Base-by-base conservation (phyloP, 2,888 invertebrate species). In the Glaucopsyche alexis region DNA sequence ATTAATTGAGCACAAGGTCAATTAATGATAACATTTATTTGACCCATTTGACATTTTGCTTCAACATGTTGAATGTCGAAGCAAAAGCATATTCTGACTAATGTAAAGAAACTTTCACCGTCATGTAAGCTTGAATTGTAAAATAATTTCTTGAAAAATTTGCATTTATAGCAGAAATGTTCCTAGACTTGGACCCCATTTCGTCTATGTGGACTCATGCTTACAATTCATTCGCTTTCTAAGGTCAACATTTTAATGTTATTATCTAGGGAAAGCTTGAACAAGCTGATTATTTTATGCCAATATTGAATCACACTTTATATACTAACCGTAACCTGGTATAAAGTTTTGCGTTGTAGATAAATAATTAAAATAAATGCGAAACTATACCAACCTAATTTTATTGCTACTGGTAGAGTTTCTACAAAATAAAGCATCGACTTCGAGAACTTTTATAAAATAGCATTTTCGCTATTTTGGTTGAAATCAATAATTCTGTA, bases 181-280 rank as follows among this genome's bases (percentile, higher is more conserved):
- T 81, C 14, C 11, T 49, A 72, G 77, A 78, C 78, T 82, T 29
- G 45, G n/a, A 47, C 64, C 19, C 14, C 29, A 81, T 82, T 81
- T 81, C 79, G 79, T 76, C 75, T 77, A 76, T 74, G 78, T 79
- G 77, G 79, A 76, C 81, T 77, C 81, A 79, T 81, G 85, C 81
- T 83, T 83, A 85, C 86, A 85, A 86, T 86, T 87, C 86, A 84
- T 87, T 85, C 85, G 84, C 87, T 87, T 87, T 89, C 87, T 78
- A 83, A 82, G 82, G 83, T 85, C 84, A 82, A 81, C 79, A 84
- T 82, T 86, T 86, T 86, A 82, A 85, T 81, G 86, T 83, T 84
- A 78, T 79, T 81, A 80, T 79, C 72, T 78, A 89, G 90, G 88
- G 91, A 90, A 91, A 91, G 91, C 89, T 82, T 77, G 78, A 82